Evolutionary conservation across 2,113 vertebrate species (phyloP).

Genomic region (Xenopus borealis): DNA sequence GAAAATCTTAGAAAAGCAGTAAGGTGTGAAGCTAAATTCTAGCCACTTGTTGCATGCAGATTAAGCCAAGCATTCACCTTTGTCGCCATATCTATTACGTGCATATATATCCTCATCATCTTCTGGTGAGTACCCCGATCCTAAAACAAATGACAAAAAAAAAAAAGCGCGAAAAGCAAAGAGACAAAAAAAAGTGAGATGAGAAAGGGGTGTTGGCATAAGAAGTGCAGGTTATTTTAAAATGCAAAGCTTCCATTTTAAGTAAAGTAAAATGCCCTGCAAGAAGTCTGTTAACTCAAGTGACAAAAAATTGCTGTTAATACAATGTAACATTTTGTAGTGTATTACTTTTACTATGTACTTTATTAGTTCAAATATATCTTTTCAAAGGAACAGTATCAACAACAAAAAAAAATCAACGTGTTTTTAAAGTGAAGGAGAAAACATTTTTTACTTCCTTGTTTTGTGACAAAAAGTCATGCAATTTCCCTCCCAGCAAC

Average conservation of each 20-base stretch:
- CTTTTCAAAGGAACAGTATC: no score
- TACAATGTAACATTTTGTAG: no score
- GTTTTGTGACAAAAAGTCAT: no score
- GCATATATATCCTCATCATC: slow-evolving; percentile 89
- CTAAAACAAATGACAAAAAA: slow-evolving; percentile 73
- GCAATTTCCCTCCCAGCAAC: no score
- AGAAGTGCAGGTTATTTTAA: slow-evolving; percentile 62
- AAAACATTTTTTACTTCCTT: no score
- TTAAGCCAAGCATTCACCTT: slow-evolving; percentile 85
- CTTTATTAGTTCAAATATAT: no score
- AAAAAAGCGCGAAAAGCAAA: slow-evolving; percentile 70
- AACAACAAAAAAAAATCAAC: no score
- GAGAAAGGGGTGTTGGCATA: slow-evolving; percentile 53
- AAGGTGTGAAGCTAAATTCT: not conserved
- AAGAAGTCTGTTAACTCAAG: not conserved
- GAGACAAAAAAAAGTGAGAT: slow-evolving; percentile 48
- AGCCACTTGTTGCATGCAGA: slow-evolving; percentile 54
- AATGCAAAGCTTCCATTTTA: slow-evolving; percentile 47
- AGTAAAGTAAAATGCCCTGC: not conserved
- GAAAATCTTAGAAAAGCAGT: slow-evolving; percentile 20
- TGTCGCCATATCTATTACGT: slow-evolving; percentile 68
- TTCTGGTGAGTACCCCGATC: slow-evolving; percentile 87
- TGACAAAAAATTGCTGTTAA: no score
- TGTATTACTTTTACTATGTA: no score
- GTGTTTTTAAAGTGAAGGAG: no score